phyloP scores from a whole-genome alignment of 1,140 invertebrate species.

The Phenacoccus solenopsis region DNA sequence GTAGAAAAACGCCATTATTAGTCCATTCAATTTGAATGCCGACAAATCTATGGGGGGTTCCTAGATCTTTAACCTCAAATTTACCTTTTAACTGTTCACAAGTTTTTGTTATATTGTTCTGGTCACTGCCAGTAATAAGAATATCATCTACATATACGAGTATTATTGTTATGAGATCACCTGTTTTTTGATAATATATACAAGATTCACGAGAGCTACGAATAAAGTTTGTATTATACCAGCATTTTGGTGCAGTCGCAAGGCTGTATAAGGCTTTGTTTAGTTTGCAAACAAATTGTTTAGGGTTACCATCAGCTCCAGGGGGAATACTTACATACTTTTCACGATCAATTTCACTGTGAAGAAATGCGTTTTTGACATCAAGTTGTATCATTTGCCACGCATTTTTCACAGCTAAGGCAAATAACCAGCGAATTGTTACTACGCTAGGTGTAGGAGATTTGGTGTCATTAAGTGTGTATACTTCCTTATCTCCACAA shows the following conservation, averaged over 20 bases:
- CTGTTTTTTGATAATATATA: constrained; percentile 22
- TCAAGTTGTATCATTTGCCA: constrained; percentile 24
- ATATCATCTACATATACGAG: constrained; percentile 33
- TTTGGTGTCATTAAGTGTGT: constrained; percentile 28
- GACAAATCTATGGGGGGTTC: constrained; percentile 25
- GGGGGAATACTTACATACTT: background rate
- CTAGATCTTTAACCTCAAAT: constrained; percentile 26
- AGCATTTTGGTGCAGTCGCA: constrained; percentile 29
- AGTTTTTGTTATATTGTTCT: constrained; percentile 27
- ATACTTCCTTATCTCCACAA: constrained; percentile 23
- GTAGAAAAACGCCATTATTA: constrained; percentile 23
- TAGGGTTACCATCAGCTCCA: background rate
- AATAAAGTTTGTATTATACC: constrained; percentile 29
- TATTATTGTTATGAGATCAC: constrained; percentile 20
- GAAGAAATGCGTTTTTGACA: constrained; percentile 4
- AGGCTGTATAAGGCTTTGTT: constrained; percentile 26
- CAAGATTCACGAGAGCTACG: constrained; percentile 24
- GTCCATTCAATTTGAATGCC: constrained; percentile 29
- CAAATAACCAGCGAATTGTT: constrained; percentile 28
- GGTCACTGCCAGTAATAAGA: constrained; percentile 25
- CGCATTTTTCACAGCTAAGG: constrained; percentile 29
- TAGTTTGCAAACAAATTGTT: constrained; percentile 10
- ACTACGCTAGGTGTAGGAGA: constrained; percentile 26
- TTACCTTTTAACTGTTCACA: constrained; percentile 6
- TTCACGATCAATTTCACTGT: background rate